These are phyloP conservation scores for Poecilia picta DNA, from an alignment of 2,797 vertebrate genomes.

Conservation along the genomic window DNA sequence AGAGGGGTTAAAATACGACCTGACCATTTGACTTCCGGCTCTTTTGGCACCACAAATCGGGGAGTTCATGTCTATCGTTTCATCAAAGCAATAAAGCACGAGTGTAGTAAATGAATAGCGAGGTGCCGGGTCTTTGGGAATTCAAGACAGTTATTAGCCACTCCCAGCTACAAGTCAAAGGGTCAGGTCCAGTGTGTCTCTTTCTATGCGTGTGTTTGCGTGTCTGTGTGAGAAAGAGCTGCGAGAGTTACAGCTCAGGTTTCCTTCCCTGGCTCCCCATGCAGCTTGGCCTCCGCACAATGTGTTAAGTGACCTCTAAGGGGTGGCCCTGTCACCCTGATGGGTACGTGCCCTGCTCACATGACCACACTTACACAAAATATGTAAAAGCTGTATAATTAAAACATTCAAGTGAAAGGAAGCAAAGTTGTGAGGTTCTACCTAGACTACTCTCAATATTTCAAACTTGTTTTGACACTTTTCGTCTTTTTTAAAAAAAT, in stretches of 20 bases:
- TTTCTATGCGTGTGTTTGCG: conserved; percentile 19
- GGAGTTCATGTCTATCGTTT: conserved; percentile 15
- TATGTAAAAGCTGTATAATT: conserved; percentile 12
- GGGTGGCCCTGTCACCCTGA: conserved; percentile 78
- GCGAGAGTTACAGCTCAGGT: conserved; percentile 77
- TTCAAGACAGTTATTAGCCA: conserved; percentile 56
- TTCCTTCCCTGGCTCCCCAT: conserved; percentile 72
- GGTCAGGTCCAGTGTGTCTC: conserved; percentile 55
- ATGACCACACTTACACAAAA: conserved; percentile 21
- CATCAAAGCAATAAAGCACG: conserved; percentile 20
- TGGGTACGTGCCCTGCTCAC: conserved; percentile 39
- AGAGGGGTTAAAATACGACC: conserved; percentile 7
- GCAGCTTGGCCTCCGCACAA: conserved; percentile 70
- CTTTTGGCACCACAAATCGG: conserved; percentile 18
- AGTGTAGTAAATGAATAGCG: conserved; percentile 16
- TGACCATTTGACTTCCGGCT: conserved; percentile 9
- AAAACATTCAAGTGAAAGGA: not conserved
- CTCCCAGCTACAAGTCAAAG: conserved; percentile 50
- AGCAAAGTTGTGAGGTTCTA: not conserved
- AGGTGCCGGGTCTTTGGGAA: conserved; percentile 41
- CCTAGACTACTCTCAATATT: not conserved
- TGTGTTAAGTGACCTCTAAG: conserved; percentile 80
- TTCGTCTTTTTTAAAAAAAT: not conserved
- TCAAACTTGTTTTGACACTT: not conserved
- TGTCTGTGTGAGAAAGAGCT: conserved; percentile 20